Conservation (phyloP, 2,797 vertebrate species). For the Ptychadena robeensis region DNA sequence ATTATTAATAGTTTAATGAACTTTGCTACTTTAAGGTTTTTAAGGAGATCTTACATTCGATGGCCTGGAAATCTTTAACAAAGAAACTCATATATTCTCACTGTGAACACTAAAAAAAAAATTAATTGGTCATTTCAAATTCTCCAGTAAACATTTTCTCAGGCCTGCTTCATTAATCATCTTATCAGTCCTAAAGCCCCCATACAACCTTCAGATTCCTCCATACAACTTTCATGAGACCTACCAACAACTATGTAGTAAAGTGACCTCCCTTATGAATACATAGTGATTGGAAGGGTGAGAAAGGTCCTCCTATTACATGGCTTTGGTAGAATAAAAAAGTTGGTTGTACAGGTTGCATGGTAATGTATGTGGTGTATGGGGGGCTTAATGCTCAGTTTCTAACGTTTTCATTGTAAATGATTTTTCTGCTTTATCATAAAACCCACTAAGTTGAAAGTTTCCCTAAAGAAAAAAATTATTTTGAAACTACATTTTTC, state of each 20-base stretch:
- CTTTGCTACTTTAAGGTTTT: slow-evolving; percentile 7
- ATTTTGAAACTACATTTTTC: slow-evolving; percentile 4
- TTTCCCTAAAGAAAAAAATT: background rate
- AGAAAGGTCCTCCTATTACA: too few relatives aligned
- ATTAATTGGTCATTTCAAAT: slow-evolving; percentile 23
- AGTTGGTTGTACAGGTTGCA: too few relatives aligned
- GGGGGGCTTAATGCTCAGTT: too few relatives aligned
- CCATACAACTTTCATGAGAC: too few relatives aligned
- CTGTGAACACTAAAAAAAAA: slow-evolving; percentile 7
- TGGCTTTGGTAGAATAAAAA: too few relatives aligned
- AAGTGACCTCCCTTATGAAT: too few relatives aligned
- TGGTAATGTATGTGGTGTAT: too few relatives aligned
- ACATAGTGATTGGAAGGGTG: too few relatives aligned
- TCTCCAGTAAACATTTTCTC: slow-evolving; percentile 27
- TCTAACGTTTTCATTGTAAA: slow-evolving; percentile 1
- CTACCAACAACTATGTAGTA: too few relatives aligned
- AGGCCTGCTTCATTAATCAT: slow-evolving; percentile 13
- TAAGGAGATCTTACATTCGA: slow-evolving; percentile 3
- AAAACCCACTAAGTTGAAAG: background rate
- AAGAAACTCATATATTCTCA: background rate
- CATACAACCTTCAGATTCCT: too few relatives aligned
- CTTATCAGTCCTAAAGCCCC: background rate
- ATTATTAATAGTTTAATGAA: slow-evolving; percentile 45
- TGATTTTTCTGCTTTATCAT: slow-evolving; percentile 13
- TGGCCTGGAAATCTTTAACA: slow-evolving; percentile 6